phyloP scores from a whole-genome alignment of 2,888 invertebrate species.

The Plagiodera versicolora region DNA sequence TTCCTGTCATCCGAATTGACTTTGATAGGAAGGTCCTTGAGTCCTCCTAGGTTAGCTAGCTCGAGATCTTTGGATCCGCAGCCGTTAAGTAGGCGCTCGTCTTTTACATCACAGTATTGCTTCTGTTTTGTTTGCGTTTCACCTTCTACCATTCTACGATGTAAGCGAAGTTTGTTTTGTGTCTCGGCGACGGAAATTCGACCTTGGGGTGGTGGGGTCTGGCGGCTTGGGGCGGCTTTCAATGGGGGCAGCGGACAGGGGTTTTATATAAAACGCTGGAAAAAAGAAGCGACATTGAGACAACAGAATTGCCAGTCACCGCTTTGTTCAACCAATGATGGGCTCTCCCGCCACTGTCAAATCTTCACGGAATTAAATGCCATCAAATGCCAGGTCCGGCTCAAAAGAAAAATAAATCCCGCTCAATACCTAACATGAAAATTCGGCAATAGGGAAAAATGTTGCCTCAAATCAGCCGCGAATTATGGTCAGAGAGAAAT shows the following conservation, averaged over 20 bases:
- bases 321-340: too few relatives aligned
- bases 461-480: too few relatives aligned
- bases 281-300: slow-evolving; percentile 24
- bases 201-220: slow-evolving; percentile 26
- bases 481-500: too few relatives aligned
- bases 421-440: too few relatives aligned
- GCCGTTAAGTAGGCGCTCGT: slow-evolving; percentile 78
- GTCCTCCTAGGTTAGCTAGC: slow-evolving; percentile 40
- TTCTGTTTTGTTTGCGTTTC: slow-evolving; percentile 74
- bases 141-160: slow-evolving; percentile 89
- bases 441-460: too few relatives aligned
- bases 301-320: too few relatives aligned
- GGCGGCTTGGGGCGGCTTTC: slow-evolving; percentile 46
- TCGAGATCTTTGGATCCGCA: slow-evolving; percentile 68
- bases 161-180: slow-evolving; percentile 41
- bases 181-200: slow-evolving; percentile 34
- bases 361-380: too few relatives aligned
- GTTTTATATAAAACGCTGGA: slow-evolving; percentile 46
- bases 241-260: slow-evolving; percentile 50
- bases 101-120: slow-evolving; percentile 85
- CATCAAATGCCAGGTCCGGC: too few relatives aligned
- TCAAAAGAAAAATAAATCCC: too few relatives aligned
- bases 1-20: slow-evolving; percentile 58
- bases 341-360: too few relatives aligned
- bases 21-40: slow-evolving; percentile 48